These are phyloP conservation scores for Amphimallon solstitiale DNA, from an alignment of 2,888 invertebrate species.

Conservation along the genomic window DNA sequence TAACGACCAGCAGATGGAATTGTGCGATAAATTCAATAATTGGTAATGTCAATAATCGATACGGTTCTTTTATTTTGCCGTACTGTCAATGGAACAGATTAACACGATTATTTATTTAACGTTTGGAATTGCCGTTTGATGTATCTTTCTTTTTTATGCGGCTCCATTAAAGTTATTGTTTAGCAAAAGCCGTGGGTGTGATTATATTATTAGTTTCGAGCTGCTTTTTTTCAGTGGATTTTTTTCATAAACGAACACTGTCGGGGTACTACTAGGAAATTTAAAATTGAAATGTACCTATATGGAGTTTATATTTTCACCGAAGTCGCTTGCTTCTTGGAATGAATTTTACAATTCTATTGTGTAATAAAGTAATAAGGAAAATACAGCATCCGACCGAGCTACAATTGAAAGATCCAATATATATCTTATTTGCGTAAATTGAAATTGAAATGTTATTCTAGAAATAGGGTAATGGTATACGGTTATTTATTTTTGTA, in stretches of 20 bases:
- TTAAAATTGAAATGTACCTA: not conserved
- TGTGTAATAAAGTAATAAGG: too few species aligned
- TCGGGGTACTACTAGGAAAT: not conserved
- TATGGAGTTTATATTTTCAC: not conserved
- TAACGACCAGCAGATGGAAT: slow-evolving; percentile 7
- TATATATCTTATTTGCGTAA: too few species aligned
- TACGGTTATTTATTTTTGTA: too few species aligned
- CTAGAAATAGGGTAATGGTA: too few species aligned
- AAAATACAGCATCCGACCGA: too few species aligned
- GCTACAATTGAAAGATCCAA: too few species aligned
- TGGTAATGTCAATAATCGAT: slow-evolving; percentile 28
- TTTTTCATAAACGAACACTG: not conserved
- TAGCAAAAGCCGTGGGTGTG: not conserved
- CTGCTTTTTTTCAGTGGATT: not conserved
- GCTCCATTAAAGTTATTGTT: slow-evolving; percentile 19
- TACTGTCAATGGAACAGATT: slow-evolving; percentile 9
- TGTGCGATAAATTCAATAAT: slow-evolving; percentile 21
- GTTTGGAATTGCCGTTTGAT: slow-evolving; percentile 15
- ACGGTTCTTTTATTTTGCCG: slow-evolving; percentile 9
- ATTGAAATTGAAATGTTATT: too few species aligned
- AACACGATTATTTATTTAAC: slow-evolving; percentile 19
- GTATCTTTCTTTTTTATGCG: not conserved
- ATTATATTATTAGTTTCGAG: not conserved
- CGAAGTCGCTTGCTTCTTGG: not conserved
- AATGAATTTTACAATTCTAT: not conserved